Base-by-base conservation (phyloP, 2,113 vertebrate species). In the Cygnus atratus region DNA sequence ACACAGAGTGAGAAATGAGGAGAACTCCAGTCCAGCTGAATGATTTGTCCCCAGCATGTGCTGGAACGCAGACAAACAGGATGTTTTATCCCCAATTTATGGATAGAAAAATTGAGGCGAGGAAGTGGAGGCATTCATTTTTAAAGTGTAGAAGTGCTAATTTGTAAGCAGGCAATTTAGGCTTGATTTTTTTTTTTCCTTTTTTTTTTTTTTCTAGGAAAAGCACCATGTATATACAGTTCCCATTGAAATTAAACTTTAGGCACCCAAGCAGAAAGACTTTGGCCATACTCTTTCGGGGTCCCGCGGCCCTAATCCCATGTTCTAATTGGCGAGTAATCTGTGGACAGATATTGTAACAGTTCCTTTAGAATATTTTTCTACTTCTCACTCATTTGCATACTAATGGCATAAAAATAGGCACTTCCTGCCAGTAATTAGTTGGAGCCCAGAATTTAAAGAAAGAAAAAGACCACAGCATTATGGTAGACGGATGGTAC, bases 381-480 rank as follows among this genome's bases (percentile, higher is more conserved):
- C 95, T 96, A 76, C 97, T 97, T 97, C 90, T 95, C 77, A 43
- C 84, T 97, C 94, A 97, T 97, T 97, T 97, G 94, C 97, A 97
- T 97, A 94, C 94, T 97, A 97, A 97, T 97, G 95, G 96, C 93
- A 97, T 97, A 97, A 97, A 97, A 96, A 97, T 96, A 96, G 91
- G 97, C 93, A 96, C 97, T 97, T 97, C 97, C 97, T 97, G 96
- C 95, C 91, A 96, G 96, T 97, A 97, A 97, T 97, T 97, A 97
- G 96, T 83, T 92, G 83, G 96, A 97, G 91, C 91, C 93, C 95
- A 96, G 97, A 95, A 96, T 95, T 97, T 95, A 97, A 96, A 97
- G 97, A 97, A 97, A 97, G 96, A 93, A 94, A 97, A 96, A 96
- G 95, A 82, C 96, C 92, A 75, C 91, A 94, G 94, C 93, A 96